Base-by-base conservation (phyloP, 92 coral and sea anemone species). In the Ricordea florida region DNA sequence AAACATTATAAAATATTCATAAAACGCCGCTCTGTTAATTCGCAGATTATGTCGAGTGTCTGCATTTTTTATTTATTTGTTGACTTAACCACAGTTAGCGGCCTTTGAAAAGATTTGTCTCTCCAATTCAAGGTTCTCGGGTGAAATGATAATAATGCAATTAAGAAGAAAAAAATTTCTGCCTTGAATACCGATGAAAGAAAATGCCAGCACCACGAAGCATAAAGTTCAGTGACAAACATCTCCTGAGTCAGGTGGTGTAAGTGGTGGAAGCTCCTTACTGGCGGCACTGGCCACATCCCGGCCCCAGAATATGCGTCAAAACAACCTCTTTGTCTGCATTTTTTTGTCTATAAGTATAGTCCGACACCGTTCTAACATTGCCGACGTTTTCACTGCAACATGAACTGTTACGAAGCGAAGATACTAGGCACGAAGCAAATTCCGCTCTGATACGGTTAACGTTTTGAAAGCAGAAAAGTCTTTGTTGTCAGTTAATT, bases 41-140 rank as follows among this genome's bases (percentile, higher is more conserved):
- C n/a, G 66, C 36, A 24, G 20, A 72, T 71, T 61, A 57, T 48
- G 58, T 57, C 49, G 31, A 52, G 43, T 47, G 74, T 44, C 59
- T 74, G 70, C 38, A 34, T 57, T 55, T 34, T 72, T 50, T 64
- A 32, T 63, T 74, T 65, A 55, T 82, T 82, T 82, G 78, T 82
- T 82, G 74, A 82, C 72, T 29, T 45, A 82, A 62, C 65, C 37
- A 71, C 53, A 63, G 56, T 70, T 53, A 38, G 15, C 77, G 38
- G 17, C 24, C 38, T 34, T 33, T 24, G 43, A 34, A 70, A 70
- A 37, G 53, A 40, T 53, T 70, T 70, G 29, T 65, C 42, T 55
- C 56, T 16, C 26, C 13, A 23, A 40, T 38, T 38, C 52, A 52
- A 37, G 15, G 50, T 51, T 42, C 30, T 60, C 14, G 2, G 66